Evolutionary conservation across 2,797 vertebrate genomes (phyloP), one percentile per base, ranked within the genome.

Genomic region (Sebastes flavidus): DNA sequence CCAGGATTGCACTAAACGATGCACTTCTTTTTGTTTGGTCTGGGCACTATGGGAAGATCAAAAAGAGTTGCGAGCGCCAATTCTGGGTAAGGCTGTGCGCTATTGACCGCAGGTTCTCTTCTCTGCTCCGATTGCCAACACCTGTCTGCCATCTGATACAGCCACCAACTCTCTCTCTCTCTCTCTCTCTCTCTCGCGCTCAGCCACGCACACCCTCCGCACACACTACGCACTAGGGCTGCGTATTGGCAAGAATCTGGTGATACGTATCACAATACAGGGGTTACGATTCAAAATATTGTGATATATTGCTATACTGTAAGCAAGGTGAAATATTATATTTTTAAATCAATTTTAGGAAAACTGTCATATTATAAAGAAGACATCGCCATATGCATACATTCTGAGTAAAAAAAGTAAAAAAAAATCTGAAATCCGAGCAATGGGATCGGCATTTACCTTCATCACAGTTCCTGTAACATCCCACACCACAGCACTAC

Each of bases 211-310:
- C 29, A 5, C 5, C 1, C 36, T 38, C 5, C 12, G 13, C 29
- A 61, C 59, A 32, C 59, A 61, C 18, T 60, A 32, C 2, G 18
- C 59, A 32, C 42, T 16, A 8, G 0, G 42, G 16, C 42, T 46
- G 42, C 42, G 16, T 46, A 46, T 46, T 46, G 6, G 14, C 16
- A 46, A 18, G 42, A 18, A 46, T 46, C 16, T 46, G 14, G 42
- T 8, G 42, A 3, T 18, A 18, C 16, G 6, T 46, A 46, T 46
- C 3, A 18, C 0, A 0, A 46, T 16, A 46, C 14, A 46, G 14
- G 14, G 0, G 6, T 46, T 46, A 0, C 42, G 42, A 46, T 46
- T 46, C 14, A 46, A 46, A 0, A 46, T 46, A 46, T 46, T 0
- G 42, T 18, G 42, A 46, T 46, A 46, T 46, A 46, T 46, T 46